A percentile compares a stretch with the other conserved stretches of the same genome.
Evolutionary conservation across 2,888 invertebrate genomes (phyloP).

Genomic region (Eristalis tenax): DNA sequence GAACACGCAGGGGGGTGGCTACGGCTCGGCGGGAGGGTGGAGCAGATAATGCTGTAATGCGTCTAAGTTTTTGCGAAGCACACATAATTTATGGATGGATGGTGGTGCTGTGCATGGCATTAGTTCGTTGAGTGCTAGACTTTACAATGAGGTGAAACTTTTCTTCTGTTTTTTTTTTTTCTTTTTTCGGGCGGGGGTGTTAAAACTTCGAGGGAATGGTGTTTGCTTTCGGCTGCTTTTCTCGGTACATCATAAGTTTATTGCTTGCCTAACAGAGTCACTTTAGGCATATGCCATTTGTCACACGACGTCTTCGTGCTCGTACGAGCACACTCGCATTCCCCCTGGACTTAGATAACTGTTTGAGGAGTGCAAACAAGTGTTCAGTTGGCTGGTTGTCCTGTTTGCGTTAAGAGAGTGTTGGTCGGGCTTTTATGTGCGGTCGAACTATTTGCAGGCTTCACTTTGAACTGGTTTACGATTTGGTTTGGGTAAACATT

Average conservation of each 20-base stretch:
- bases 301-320: not conserved
- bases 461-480: no score
- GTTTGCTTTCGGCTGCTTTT: not conserved
- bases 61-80: slow-evolving; percentile 51
- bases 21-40: not conserved
- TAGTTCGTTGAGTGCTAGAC: slow-evolving; percentile 18
- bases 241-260: not conserved
- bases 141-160: slow-evolving; percentile 28
- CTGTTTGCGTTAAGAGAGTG: not conserved
- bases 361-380: not conserved
- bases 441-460: no score
- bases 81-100: slow-evolving; percentile 36
- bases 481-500: no score
- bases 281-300: not conserved
- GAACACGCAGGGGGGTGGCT: not conserved
- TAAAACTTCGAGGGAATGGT: not conserved
- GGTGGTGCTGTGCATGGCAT: slow-evolving; percentile 2
- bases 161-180: not conserved
- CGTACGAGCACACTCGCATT: not conserved
- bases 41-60: slow-evolving; percentile 49
- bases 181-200: not conserved
- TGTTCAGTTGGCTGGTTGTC: not conserved
- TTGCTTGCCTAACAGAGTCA: not conserved
- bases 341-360: not conserved
- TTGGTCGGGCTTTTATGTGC: not conserved